Conservation (phyloP, 1,140 invertebrate genomes). For the Habropoda laboriosa region DNA sequence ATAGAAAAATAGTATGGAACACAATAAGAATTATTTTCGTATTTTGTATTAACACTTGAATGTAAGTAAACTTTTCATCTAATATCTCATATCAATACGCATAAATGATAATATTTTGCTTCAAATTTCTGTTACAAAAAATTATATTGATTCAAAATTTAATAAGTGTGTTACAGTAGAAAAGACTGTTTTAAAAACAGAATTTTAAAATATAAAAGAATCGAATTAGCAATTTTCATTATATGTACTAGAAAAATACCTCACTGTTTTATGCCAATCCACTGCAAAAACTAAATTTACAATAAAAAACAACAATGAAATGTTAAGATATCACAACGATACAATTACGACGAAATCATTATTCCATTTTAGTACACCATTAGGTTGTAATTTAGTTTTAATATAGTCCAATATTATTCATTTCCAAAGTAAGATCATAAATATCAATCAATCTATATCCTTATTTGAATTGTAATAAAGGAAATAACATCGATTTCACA, state of each 20-base stretch:
- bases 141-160: neutral
- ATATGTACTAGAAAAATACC: conserved; percentile 56
- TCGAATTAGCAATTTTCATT: conserved; percentile 17
- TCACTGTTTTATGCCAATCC: conserved; percentile 48
- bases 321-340: conserved; percentile 38
- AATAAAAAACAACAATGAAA: conserved; percentile 39
- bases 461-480: conserved; percentile 17
- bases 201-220: conserved; percentile 28
- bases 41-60: neutral
- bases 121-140: neutral
- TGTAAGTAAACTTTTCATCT: neutral
- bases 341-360: conserved; percentile 12
- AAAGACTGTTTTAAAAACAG: conserved; percentile 30
- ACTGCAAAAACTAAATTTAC: conserved; percentile 37
- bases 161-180: neutral
- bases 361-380: conserved; percentile 19
- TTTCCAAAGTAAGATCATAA: conserved; percentile 11
- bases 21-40: neutral
- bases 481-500: conserved; percentile 49
- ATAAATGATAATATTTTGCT: neutral
- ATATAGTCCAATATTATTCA: conserved; percentile 25
- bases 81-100: neutral
- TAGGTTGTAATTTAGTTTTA: neutral
- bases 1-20: conserved; percentile 4
- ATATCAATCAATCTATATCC: conserved; percentile 22